Evolutionary conservation across 2,113 vertebrate species (phyloP).

Genomic region (Agelaius tricolor): DNA sequence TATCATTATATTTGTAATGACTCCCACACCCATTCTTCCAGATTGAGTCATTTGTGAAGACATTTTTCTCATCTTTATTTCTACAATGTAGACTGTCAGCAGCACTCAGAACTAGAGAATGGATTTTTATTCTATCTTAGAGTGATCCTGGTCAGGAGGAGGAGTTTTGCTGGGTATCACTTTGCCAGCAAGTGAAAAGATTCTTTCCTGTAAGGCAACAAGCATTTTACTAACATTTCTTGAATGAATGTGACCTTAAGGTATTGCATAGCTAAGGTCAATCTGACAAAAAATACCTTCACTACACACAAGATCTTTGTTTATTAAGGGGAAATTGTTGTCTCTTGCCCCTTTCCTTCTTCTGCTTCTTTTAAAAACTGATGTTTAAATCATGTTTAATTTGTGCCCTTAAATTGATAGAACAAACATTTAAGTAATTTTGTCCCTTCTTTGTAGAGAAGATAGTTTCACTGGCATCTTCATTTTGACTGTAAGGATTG

Average conservation of each 20-base stretch:
- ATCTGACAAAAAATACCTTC: not conserved
- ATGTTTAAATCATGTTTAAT: not conserved
- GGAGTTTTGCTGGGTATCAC: not conserved
- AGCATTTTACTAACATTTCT: not conserved
- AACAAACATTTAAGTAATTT: not conserved
- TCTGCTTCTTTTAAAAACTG: not conserved
- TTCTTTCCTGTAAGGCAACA: not conserved
- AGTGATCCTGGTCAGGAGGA: not conserved
- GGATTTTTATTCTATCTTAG: not conserved
- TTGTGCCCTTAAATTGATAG: not conserved
- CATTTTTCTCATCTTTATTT: not conserved
- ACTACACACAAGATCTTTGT: not conserved
- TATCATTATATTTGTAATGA: not conserved
- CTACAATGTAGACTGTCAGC: not conserved
- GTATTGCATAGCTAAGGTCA: not conserved
- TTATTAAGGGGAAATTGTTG: not conserved
- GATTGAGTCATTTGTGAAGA: accelerated
- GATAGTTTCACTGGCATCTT: not conserved
- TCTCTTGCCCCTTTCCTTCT: not conserved
- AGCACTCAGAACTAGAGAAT: not conserved
- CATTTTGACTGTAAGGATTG: not conserved
- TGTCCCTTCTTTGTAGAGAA: not conserved
- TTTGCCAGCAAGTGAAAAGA: not conserved
- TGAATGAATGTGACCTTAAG: not conserved
- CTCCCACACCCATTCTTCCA: not conserved